Evolutionary conservation across 2,888 invertebrate species (phyloP), one percentile per base, ranked within the genome.

Genomic region (Metopia argyrocephala): DNA sequence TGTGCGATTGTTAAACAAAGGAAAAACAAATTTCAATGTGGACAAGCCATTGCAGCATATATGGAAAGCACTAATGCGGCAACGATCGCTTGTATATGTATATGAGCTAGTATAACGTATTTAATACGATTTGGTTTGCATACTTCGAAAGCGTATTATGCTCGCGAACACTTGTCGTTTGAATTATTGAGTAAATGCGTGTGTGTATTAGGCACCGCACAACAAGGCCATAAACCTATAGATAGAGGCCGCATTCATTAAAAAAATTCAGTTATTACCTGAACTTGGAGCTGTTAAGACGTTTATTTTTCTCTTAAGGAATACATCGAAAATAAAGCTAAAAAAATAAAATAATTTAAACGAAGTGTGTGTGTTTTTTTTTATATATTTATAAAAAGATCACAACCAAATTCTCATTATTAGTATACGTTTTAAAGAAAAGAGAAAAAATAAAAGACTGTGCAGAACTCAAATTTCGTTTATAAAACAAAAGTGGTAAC

Each of bases 241-340:
- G 79, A 88, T 87, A 87, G 79, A 82, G 64, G 82, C 80, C 82
- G 83, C 83, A 75, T 82, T 82, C 76, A 46, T 73, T 73, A 48
- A 78, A 83, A 84, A 70, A 84, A 83, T 84, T 87, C 87, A 88
- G 87, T 88, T 87, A 85, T 86, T 85, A 85, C 85, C 86, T 84
- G 84, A 83, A 86, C 86, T 85, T 85, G 84, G 83, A 83, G 82
- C 84, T 83, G 87, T 85, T 64, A 83, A 86, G 85, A 86, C 85
- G 84, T 79, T 48, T n/a, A 48, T 9, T n/a, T 70, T 74, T 69
- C 66, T 62, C 71, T 45, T 38, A 20, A 59, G n/a, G 48, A 66
- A 48, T 25, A 62, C 65, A 68, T 65, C 71, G 45, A 23, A 66
- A 46, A 73, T 76, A 46, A 48, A 45, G 31, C n/a, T 18, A 27